Conservation (phyloP, 2,888 invertebrate genomes). For the Thera britannica region DNA sequence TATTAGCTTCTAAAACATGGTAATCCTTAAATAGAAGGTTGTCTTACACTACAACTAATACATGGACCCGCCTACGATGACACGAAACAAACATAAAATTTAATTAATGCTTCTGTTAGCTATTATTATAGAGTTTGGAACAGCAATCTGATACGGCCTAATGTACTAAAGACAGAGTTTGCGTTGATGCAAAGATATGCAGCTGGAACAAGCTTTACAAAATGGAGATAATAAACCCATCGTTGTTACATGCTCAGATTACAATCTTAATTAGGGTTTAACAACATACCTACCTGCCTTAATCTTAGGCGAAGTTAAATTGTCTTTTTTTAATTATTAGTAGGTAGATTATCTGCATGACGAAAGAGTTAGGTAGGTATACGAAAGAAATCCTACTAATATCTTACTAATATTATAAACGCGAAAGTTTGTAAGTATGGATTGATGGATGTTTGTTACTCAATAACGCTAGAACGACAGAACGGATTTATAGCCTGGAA, state of each 20-base stretch:
- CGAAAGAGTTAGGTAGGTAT: no score
- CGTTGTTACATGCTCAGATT: conserved; percentile 12
- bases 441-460: no score
- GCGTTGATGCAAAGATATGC: conserved; percentile 33
- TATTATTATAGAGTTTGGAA: conserved; percentile 65
- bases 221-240: conserved; percentile 17
- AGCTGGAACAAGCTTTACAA: conserved; percentile 33
- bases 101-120: conserved; percentile 69
- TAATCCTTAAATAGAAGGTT: conserved; percentile 75
- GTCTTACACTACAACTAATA: conserved; percentile 63
- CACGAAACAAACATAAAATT: conserved; percentile 57
- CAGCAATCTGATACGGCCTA: conserved; percentile 55
- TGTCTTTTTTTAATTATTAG: no score
- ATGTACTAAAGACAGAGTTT: conserved; percentile 46
- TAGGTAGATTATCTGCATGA: no score
- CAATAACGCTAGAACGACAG: no score
- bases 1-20: conserved; percentile 50
- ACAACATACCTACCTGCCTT: background rate
- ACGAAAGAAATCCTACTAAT: no score
- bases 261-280: conserved; percentile 11
- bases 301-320: background rate
- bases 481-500: no score
- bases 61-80: conserved; percentile 64
- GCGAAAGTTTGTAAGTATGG: no score
- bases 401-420: no score